phyloP scores from a whole-genome alignment of 2,113 vertebrate genomes.

The Chloebia gouldiae region DNA sequence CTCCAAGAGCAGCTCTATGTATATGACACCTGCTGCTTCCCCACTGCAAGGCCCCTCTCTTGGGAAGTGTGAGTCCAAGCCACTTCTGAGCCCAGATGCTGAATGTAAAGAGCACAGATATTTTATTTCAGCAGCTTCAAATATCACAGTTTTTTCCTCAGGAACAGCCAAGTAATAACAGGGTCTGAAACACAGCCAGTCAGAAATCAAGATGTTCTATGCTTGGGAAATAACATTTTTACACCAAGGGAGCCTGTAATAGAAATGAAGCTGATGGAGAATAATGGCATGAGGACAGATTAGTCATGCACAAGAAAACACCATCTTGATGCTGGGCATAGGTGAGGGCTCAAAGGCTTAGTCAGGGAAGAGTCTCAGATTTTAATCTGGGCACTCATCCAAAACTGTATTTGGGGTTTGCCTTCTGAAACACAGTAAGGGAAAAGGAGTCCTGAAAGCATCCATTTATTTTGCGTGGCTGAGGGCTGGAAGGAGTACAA shows the following conservation, averaged over 20 bases:
- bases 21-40: neutral
- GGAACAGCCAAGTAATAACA: neutral
- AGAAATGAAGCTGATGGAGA: neutral
- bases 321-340: neutral
- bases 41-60: neutral
- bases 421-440: neutral
- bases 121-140: neutral
- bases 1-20: neutral
- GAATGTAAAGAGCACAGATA: neutral
- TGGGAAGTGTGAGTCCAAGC: neutral
- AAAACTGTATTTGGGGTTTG: neutral
- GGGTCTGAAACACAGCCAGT: neutral
- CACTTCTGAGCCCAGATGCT: neutral
- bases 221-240: neutral
- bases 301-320: neutral
- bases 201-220: neutral
- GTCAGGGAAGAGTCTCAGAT: neutral
- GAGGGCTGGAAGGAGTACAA: neutral
- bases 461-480: neutral
- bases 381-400: neutral
- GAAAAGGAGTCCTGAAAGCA: neutral
- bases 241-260: neutral
- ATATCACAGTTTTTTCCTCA: neutral
- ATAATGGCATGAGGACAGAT: neutral
- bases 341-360: neutral